Conservation (phyloP, 2,113 vertebrate genomes). For the Callipepla californica region DNA sequence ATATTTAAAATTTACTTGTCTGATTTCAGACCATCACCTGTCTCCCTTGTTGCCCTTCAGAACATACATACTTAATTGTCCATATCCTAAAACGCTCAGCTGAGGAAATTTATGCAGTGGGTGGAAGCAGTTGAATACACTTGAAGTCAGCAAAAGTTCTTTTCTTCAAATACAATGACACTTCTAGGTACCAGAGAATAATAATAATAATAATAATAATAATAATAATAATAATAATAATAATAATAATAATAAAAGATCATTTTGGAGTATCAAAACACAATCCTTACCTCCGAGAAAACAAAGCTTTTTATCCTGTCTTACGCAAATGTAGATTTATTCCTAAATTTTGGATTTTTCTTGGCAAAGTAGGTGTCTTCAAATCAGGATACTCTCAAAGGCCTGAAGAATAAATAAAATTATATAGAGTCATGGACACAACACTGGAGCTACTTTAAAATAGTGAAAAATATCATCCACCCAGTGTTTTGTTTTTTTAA, state of each 20-base stretch:
- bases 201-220: no score
- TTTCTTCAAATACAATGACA: background rate
- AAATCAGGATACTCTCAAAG: rapidly evolving
- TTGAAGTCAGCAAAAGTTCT: background rate
- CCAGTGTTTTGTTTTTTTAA: rapidly evolving
- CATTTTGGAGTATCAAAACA: background rate
- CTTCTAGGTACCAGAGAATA: background rate
- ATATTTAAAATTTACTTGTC: background rate
- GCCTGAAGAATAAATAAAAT: background rate
- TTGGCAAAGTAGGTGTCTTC: background rate
- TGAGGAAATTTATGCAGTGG: rapidly evolving
- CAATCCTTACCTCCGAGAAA: background rate
- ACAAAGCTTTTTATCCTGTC: background rate
- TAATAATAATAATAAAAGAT: background rate
- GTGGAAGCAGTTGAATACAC: background rate
- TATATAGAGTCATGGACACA: background rate
- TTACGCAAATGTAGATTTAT: background rate
- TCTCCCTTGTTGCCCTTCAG: background rate
- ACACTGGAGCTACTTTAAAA: background rate
- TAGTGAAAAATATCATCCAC: background rate
- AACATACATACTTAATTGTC: background rate
- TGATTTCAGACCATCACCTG: background rate
- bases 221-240: background rate
- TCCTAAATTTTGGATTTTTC: background rate
- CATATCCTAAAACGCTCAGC: background rate